Evolutionary conservation across 2,797 vertebrate species (phyloP), one percentile per base, ranked within the genome.

Genomic region (Bradypodion pumilum): DNA sequence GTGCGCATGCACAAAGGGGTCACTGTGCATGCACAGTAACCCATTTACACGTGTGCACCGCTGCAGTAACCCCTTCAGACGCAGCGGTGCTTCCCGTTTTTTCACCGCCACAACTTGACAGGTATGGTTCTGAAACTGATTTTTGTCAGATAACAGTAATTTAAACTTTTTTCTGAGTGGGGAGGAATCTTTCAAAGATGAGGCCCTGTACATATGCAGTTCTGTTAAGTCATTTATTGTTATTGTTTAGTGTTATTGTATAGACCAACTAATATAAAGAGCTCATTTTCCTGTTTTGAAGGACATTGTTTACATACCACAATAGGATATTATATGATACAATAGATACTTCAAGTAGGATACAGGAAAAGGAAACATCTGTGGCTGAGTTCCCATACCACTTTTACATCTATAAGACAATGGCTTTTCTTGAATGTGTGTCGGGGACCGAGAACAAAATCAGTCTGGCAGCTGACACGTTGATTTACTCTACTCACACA

Each of bases 311-410:
- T 82, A 78, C 63, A 77, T 79, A 74, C 74, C 23, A 82, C 81
- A 83, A 90, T 86, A 93, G 90, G 91, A 92, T 89, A 84, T 88
- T 86, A 82, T 88, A 90, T 88, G 92, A 91, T 90, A 46, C 62
- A n/a, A 88, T 0, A 70, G 59, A 82, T 86, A 83, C 70, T 91
- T 82, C 62, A 52, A 32, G 23, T 46, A 63, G 87, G 79, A 70
- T 42, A 10, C 90, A 92, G 93, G 91, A 94, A 94, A 89, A 91
- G 93, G 93, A 94, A 94, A 91, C 92, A 92, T 92, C 91, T 94
- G 94, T 91, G 87, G 83, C 87, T 88, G 87, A 76, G 62, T 23
- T 82, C 63, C n/a, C 63, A 44, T 82, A 90, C 86, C 91, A 81
- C 74, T 87, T 90, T 37, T 65, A 37, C 70, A 78, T 89, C 81